These are phyloP conservation scores for Allacma fusca DNA, from an alignment of 2,888 invertebrate genomes.

Conservation along the genomic window DNA sequence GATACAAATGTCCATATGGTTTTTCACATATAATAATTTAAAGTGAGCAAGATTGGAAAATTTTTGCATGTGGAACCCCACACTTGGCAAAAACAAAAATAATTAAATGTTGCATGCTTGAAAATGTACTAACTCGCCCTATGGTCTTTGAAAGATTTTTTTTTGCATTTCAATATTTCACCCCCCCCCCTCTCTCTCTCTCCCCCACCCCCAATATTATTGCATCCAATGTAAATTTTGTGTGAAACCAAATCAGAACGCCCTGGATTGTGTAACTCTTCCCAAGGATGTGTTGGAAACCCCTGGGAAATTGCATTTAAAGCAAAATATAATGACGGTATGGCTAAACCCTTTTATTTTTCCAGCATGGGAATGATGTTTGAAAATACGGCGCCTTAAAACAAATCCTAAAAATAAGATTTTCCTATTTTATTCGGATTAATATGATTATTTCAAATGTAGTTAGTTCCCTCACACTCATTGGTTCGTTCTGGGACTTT, in stretches of 20 bases:
- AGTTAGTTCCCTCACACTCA: too few species aligned
- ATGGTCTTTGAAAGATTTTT: background rate
- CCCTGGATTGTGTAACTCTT: background rate
- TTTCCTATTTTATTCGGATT: too few species aligned
- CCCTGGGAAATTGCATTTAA: conserved; percentile 1
- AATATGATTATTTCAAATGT: too few species aligned
- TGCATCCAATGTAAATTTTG: too few species aligned
- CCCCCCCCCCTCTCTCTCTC: too few species aligned
- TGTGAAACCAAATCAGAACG: too few species aligned
- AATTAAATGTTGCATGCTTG: conserved; percentile 33
- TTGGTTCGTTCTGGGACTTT: too few species aligned
- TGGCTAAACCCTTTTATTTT: conserved; percentile 2
- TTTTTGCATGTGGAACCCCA: conserved; percentile 9
- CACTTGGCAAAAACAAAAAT: conserved; percentile 9
- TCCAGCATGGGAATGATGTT: background rate
- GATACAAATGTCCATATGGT: too few species aligned
- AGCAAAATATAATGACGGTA: background rate
- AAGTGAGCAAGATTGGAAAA: background rate
- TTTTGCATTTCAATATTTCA: background rate
- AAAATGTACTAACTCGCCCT: background rate
- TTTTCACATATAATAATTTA: background rate
- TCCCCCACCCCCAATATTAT: too few species aligned
- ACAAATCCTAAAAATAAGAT: background rate
- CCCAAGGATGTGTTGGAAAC: background rate
- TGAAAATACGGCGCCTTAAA: background rate